Conservation (phyloP, 2,113 vertebrate genomes). For the Phocoena phocoena region DNA sequence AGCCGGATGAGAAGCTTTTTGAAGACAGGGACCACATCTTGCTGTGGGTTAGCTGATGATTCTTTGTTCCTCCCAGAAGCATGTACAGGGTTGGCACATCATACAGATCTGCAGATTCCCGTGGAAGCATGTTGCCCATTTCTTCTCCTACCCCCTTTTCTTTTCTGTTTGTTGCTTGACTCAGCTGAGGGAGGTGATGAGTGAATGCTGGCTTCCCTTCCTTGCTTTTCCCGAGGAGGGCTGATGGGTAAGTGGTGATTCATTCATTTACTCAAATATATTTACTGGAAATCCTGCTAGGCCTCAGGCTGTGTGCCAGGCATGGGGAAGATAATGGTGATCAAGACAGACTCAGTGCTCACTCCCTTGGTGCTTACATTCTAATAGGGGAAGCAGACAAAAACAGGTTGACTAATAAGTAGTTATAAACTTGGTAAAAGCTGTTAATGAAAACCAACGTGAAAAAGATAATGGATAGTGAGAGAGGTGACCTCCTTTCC, state of each 20-base stretch:
- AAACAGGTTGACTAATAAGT: not conserved
- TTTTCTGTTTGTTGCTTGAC: not conserved
- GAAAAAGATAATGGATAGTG: not conserved
- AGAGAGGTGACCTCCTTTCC: not conserved
- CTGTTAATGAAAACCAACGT: not conserved
- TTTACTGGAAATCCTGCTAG: not conserved
- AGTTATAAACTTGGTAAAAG: not conserved
- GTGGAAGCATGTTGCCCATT: not conserved
- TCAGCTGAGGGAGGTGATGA: not conserved
- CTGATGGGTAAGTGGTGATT: not conserved
- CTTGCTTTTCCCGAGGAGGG: not conserved
- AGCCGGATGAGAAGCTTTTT: not conserved
- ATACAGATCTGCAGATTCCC: not conserved
- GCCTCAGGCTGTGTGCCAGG: not conserved
- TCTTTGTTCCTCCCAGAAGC: not conserved
- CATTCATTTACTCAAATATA: not conserved
- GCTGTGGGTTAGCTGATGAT: not conserved
- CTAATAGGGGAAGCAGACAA: not conserved
- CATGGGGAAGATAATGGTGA: not conserved
- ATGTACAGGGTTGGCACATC: accelerated
- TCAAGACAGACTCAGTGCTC: not conserved
- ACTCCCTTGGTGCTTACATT: not conserved
- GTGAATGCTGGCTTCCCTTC: not conserved
- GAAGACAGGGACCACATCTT: not conserved
- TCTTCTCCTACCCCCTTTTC: not conserved